Evolutionary conservation across 2,797 vertebrate species (phyloP), one percentile per base, ranked within the genome.

Genomic region (Falco columbarius): DNA sequence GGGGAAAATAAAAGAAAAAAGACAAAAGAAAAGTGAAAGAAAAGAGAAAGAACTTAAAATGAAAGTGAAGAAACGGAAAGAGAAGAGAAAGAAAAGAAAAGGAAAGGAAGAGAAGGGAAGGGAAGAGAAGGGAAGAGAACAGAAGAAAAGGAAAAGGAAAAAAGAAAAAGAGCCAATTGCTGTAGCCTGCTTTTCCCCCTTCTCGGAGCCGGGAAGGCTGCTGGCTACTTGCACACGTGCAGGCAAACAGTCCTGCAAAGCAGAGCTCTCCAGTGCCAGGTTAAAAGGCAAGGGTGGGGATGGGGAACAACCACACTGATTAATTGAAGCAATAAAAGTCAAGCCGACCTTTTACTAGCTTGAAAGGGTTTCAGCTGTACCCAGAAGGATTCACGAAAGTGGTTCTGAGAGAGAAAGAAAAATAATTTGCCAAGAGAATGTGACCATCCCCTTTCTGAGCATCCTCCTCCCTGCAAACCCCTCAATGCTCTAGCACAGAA

Each of bases 1-100:
- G 15, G 13, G 16, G 7, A 1, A 17, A 9, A 17, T 5, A 5
- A 18, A 22, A n/a, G 22, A 3, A 22, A n/a, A 29, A 3, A 42
- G 40, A 42, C 40, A 42, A 42, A 42, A 42, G 14, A 42, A 42
- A 42, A 42, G 40, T 42, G 40, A 42, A 42, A 42, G 40, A 42
- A 42, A 42, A 42, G 40, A 42, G 40, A 15, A 42, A 42, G 40
- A 42, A 42, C 36, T 38, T 38, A 38, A 42, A 42, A 14, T 14
- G 14, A 42, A 42, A 42, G 40, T 14, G 14, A 42, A 42, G 40
- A 42, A 42, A 42, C 15, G 13, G 40, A 42, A 42, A 42, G 14
- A 42, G 40, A 42, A 42, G 40, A 42, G 14, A 42, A 42, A 42
- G 40, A 42, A 42, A 42, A 42, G 40, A 14, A 40, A 40, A 4